These are phyloP conservation scores for Siderastrea siderea DNA, from an alignment of 92 coral and sea anemone species.

Conservation along the genomic window DNA sequence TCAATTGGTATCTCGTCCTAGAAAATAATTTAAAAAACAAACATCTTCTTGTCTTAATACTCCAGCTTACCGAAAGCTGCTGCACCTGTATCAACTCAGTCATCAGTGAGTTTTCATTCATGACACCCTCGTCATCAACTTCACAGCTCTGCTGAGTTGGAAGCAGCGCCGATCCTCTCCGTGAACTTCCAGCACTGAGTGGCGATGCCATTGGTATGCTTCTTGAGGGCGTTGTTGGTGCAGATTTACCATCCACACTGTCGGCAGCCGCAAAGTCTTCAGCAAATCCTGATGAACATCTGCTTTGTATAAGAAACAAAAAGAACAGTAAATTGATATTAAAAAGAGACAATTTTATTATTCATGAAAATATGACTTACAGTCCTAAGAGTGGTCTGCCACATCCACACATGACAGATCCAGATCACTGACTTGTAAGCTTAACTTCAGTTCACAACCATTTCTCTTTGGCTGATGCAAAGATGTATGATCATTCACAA, in stretches of 20 bases:
- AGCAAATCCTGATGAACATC: constrained; percentile 32
- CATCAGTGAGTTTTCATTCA: constrained; percentile 84
- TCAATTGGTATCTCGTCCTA: too few relatives aligned
- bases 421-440: too few relatives aligned
- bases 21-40: too few relatives aligned
- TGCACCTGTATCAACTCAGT: constrained; percentile 79
- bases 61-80: constrained; percentile 68
- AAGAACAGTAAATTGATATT: neutral
- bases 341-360: neutral
- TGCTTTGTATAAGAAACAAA: neutral
- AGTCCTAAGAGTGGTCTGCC: too few relatives aligned
- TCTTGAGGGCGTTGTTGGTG: constrained; percentile 23
- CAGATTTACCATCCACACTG: constrained; percentile 40
- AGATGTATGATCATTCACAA: too few relatives aligned
- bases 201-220: constrained; percentile 20
- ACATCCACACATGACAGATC: too few relatives aligned
- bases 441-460: too few relatives aligned
- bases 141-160: constrained; percentile 89
- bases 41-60: neutral
- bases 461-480: too few relatives aligned
- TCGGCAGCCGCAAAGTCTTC: constrained; percentile 26
- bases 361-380: too few relatives aligned
- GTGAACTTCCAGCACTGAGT: constrained; percentile 39
- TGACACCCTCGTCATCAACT: constrained; percentile 67
- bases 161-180: constrained; percentile 72